These are phyloP conservation scores for Leptopilina clavipes DNA, from an alignment of 1,140 invertebrate species.

Conservation along the genomic window DNA sequence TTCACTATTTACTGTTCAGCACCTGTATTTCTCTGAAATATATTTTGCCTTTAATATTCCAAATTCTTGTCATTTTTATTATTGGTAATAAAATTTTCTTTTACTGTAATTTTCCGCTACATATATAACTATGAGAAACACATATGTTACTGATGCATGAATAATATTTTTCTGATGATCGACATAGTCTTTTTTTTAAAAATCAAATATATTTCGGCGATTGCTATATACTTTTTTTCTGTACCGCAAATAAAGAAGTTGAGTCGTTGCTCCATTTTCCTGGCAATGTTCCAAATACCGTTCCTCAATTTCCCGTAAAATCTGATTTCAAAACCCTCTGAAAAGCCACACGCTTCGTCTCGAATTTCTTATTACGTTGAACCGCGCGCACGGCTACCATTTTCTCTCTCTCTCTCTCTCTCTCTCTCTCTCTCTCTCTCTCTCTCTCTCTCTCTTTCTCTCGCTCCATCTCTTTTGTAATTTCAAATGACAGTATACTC, in stretches of 20 bases:
- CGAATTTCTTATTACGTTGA: conserved; percentile 27
- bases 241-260: neutral
- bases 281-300: conserved; percentile 46
- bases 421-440: no score
- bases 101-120: no score
- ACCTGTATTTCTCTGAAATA: no score
- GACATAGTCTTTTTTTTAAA: neutral
- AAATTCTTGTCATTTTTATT: no score
- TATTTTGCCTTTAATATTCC: no score
- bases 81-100: no score
- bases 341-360: conserved; percentile 15
- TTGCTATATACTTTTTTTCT: neutral
- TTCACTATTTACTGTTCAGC: no score
- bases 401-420: neutral
- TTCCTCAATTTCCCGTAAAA: conserved; percentile 53
- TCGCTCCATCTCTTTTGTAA: no score
- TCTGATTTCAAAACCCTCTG: conserved; percentile 41
- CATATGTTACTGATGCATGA: neutral
- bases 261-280: conserved; percentile 5
- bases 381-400: neutral
- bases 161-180: neutral
- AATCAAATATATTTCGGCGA: neutral
- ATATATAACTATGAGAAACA: no score
- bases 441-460: no score
- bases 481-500: neutral